Evolutionary conservation across 2,797 vertebrate species (phyloP).

Genomic region (Rhincodon typus): DNA sequence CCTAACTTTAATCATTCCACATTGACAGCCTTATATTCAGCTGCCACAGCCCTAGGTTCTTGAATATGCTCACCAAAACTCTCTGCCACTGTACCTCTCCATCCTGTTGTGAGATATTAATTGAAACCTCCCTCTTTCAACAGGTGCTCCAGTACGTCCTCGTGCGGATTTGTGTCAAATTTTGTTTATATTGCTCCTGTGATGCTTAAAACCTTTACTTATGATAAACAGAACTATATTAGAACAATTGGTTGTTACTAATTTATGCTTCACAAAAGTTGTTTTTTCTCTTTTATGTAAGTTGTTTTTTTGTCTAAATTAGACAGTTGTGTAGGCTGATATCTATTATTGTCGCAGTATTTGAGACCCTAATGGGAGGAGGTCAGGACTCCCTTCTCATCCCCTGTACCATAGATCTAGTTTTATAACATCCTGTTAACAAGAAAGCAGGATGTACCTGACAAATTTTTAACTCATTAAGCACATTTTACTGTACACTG

Average conservation of each 20-base stretch:
- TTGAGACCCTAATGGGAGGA: neutral
- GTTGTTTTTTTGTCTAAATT: neutral
- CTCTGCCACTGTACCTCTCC: neutral
- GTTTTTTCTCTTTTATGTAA: no score
- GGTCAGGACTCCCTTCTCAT: constrained; percentile 15
- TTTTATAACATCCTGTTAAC: constrained; percentile 28
- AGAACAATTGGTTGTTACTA: neutral
- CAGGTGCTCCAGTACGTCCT: neutral
- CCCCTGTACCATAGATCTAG: neutral
- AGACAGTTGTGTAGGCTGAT: neutral
- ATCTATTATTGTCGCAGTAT: neutral
- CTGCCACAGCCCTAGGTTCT: neutral
- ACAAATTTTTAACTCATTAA: constrained; percentile 14
- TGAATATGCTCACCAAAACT: neutral
- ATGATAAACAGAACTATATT: neutral
- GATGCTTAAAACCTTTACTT: neutral
- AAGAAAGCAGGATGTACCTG: constrained; percentile 22
- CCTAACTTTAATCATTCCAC: neutral
- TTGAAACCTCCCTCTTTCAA: neutral
- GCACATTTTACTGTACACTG: neutral
- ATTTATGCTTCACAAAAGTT: neutral
- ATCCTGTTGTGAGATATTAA: neutral
- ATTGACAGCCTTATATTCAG: neutral
- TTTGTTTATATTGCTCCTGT: neutral
- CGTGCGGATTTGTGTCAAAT: neutral